phyloP scores from a whole-genome alignment of 2,113 vertebrate species.

The Triplophysa siluroides region DNA sequence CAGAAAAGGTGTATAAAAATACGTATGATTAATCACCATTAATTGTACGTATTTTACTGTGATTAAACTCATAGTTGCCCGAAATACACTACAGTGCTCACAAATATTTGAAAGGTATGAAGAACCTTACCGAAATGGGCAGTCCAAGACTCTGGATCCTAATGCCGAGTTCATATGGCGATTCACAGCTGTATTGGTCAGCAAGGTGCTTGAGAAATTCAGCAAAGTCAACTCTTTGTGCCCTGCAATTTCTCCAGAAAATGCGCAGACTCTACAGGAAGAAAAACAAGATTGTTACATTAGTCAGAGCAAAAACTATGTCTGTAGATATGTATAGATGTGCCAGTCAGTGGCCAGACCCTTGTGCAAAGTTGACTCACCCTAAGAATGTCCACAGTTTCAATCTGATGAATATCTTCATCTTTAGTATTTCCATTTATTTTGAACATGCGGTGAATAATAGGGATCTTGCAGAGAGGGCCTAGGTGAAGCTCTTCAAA shows the following conservation, averaged over 20 bases:
- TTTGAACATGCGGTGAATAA: conserved; percentile 73
- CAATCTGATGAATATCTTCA: conserved; percentile 76
- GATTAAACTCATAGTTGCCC: no score
- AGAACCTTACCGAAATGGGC: conserved; percentile 68
- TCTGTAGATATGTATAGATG: not conserved
- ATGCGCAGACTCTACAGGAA: conserved; percentile 68
- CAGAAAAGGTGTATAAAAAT: no score
- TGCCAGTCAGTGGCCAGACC: not conserved
- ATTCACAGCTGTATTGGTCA: conserved; percentile 74
- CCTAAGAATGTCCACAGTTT: conserved; percentile 75
- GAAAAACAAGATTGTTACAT: not conserved
- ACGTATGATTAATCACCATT: no score
- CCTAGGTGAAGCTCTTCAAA: conserved; percentile 78
- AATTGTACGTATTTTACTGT: no score
- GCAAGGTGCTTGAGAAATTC: conserved; percentile 76
- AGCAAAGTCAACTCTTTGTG: conserved; percentile 68
- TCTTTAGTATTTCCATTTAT: conserved; percentile 72
- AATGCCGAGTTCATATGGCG: conserved; percentile 76
- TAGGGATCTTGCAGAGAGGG: conserved; percentile 77
- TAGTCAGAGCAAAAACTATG: not conserved
- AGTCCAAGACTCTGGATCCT: conserved; percentile 73
- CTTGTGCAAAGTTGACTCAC: conserved; percentile 51
- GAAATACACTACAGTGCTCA: no score
- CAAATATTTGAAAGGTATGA: no score
- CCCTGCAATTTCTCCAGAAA: conserved; percentile 56